These are phyloP conservation scores for Choreutis nemorana DNA, from an alignment of 2,888 invertebrate species.

Conservation along the genomic window DNA sequence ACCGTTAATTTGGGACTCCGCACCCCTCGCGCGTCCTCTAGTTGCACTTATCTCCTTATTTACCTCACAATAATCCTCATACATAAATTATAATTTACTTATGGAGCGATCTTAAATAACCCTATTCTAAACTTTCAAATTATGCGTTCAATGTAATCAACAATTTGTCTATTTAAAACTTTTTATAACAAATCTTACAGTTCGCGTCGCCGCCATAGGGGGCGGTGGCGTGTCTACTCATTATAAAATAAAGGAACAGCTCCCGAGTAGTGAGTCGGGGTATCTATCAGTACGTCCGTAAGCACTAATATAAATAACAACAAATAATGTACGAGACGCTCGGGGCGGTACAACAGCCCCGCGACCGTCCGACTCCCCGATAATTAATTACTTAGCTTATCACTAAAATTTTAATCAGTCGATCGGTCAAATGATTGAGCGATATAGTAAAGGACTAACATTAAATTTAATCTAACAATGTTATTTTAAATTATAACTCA, in stretches of 20 bases:
- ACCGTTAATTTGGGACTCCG: conserved; percentile 48
- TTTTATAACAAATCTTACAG: conserved; percentile 52
- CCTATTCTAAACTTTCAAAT: conserved; percentile 64
- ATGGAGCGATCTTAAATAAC: conserved; percentile 66
- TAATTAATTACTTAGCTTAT: conserved; percentile 59
- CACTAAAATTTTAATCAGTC: conserved; percentile 68
- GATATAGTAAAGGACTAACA: conserved; percentile 66
- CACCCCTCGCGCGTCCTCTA: conserved; percentile 54
- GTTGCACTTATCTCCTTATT: conserved; percentile 52
- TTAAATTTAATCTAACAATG: conserved; percentile 67
- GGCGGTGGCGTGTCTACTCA: conserved; percentile 16
- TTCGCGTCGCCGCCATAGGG: conserved; percentile 13
- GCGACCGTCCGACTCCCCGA: conserved; percentile 17
- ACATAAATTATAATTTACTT: conserved; percentile 64
- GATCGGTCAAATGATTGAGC: conserved; percentile 67
- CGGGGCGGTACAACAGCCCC: conserved; percentile 13
- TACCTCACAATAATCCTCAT: conserved; percentile 50
- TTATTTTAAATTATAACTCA: conserved; percentile 65
- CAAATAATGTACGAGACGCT: conserved; percentile 18
- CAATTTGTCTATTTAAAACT: conserved; percentile 57
- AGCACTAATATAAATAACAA: conserved; percentile 47
- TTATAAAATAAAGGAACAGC: conserved; percentile 42
- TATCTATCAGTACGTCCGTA: conserved; percentile 40
- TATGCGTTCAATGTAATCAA: conserved; percentile 55
- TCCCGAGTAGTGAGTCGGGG: conserved; percentile 19